Conservation (phyloP, 2,113 vertebrate genomes). For the Chitala chitala region DNA sequence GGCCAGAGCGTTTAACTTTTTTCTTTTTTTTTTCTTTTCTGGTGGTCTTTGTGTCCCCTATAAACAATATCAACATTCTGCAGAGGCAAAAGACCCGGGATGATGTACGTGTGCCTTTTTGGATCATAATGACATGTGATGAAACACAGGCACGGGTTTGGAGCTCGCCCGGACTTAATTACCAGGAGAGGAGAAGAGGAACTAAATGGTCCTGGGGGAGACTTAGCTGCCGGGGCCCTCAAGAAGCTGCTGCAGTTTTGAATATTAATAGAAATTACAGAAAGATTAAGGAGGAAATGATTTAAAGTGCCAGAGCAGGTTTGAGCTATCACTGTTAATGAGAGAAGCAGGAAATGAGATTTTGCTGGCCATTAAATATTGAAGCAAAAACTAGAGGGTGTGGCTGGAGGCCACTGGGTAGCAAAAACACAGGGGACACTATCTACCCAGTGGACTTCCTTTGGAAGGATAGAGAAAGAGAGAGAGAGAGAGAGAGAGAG, state of each 20-base stretch:
- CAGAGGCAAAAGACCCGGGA: background rate
- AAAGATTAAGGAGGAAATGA: slow-evolving; percentile 38
- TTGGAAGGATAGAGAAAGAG: background rate
- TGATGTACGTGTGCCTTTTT: background rate
- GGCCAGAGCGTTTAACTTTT: background rate
- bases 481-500: background rate
- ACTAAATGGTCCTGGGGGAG: slow-evolving; percentile 34
- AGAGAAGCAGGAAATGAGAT: slow-evolving; percentile 32
- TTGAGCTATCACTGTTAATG: slow-evolving; percentile 25
- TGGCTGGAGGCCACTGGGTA: background rate
- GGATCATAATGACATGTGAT: slow-evolving; percentile 8
- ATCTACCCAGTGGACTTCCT: background rate
- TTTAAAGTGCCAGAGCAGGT: slow-evolving; percentile 33
- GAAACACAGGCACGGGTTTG: background rate
- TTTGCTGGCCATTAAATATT: slow-evolving; percentile 42
- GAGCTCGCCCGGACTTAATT: slow-evolving; percentile 40
- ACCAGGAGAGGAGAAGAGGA: slow-evolving; percentile 25
- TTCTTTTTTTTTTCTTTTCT: background rate
- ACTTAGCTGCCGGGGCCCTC: slow-evolving; percentile 20
- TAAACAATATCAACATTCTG: background rate
- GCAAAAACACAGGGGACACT: background rate
- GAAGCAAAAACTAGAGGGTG: background rate
- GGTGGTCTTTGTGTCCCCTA: background rate
- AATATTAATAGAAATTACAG: slow-evolving; percentile 47
- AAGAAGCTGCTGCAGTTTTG: slow-evolving; percentile 30